Percentiles rank a stretch among this genome's conserved stretches.
Conservation (phyloP, 1,140 invertebrate genomes). For the Mesaphorura yosii region DNA sequence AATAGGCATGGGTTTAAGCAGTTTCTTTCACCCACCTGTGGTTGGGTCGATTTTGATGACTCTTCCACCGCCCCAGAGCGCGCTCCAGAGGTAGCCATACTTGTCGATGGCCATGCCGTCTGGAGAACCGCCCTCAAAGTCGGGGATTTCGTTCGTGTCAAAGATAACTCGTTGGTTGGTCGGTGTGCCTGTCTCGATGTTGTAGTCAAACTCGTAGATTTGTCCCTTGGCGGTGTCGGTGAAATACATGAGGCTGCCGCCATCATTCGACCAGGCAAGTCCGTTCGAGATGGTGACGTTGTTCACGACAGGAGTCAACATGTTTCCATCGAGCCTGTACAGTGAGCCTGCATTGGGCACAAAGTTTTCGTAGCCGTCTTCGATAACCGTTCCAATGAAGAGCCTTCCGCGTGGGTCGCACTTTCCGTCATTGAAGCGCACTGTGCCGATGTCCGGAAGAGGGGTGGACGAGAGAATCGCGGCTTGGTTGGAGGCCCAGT, state of each 20-base stretch:
- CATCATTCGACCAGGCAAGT: conserved; percentile 18
- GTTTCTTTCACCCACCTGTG: conserved; percentile 7
- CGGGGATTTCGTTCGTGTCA: conserved; percentile 4
- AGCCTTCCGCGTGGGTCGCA: conserved; percentile 11
- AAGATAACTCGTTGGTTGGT: conserved; percentile 14
- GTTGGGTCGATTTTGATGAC: conserved; percentile 15
- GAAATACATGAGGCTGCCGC: conserved; percentile 7
- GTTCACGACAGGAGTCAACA: background rate
- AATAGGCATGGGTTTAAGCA: background rate
- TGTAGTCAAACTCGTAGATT: conserved; percentile 19
- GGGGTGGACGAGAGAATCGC: background rate
- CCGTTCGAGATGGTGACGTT: conserved; percentile 16
- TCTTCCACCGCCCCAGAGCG: conserved; percentile 10
- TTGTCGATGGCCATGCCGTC: conserved; percentile 19
- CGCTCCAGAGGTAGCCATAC: conserved; percentile 14
- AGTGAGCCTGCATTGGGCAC: conserved; percentile 2
- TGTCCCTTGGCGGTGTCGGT: conserved; percentile 16
- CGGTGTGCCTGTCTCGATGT: conserved; percentile 11
- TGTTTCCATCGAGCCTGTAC: conserved; percentile 6
- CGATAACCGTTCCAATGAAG: conserved; percentile 16
- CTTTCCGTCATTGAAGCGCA: conserved; percentile 19
- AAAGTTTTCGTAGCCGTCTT: background rate
- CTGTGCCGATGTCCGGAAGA: conserved; percentile 1
- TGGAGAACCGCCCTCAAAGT: conserved; percentile 7
- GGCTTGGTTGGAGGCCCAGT: background rate